A percentile compares a stretch with the other conserved stretches of the same genome.
These are phyloP conservation scores for Scaptomyza graminum DNA, from an alignment of 1,140 invertebrate genomes.

Conservation along the genomic window DNA sequence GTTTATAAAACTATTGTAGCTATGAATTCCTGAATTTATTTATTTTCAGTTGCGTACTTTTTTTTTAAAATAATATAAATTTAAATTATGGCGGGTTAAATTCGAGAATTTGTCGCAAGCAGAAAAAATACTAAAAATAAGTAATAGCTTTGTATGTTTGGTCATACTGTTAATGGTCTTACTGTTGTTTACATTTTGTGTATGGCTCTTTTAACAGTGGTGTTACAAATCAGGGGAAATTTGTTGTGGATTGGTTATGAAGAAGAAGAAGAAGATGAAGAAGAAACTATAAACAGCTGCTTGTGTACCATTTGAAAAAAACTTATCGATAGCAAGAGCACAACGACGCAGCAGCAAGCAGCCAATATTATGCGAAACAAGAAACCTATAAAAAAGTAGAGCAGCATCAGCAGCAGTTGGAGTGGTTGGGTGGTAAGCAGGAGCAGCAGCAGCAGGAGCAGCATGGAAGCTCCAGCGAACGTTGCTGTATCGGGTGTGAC, in stretches of 20 bases:
- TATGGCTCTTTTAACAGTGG: slow-evolving; percentile 7
- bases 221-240: slow-evolving; percentile 21
- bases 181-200: slow-evolving; percentile 37
- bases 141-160: not conserved
- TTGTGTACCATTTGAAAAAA: slow-evolving; percentile 7
- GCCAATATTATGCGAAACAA: slow-evolving; percentile 53
- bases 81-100: not conserved
- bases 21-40: too few relatives aligned
- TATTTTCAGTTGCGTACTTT: too few relatives aligned
- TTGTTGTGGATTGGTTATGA: slow-evolving; percentile 24
- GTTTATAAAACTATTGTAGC: too few relatives aligned
- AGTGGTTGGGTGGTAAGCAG: slow-evolving; percentile 40
- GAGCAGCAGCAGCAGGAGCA: slow-evolving; percentile 17
- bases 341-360: slow-evolving; percentile 40
- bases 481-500: slow-evolving; percentile 18
- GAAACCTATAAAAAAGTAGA: slow-evolving; percentile 59
- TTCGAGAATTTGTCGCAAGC: not conserved
- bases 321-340: slow-evolving; percentile 41
- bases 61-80: too few relatives aligned
- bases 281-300: slow-evolving; percentile 30
- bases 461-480: slow-evolving; percentile 39
- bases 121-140: slow-evolving; percentile 6
- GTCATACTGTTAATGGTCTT: slow-evolving; percentile 16
- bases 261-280: slow-evolving; percentile 26
- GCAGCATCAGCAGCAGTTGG: slow-evolving; percentile 35